Base-by-base conservation (phyloP, 2,888 invertebrate genomes). In the Leptopilina syphax region DNA sequence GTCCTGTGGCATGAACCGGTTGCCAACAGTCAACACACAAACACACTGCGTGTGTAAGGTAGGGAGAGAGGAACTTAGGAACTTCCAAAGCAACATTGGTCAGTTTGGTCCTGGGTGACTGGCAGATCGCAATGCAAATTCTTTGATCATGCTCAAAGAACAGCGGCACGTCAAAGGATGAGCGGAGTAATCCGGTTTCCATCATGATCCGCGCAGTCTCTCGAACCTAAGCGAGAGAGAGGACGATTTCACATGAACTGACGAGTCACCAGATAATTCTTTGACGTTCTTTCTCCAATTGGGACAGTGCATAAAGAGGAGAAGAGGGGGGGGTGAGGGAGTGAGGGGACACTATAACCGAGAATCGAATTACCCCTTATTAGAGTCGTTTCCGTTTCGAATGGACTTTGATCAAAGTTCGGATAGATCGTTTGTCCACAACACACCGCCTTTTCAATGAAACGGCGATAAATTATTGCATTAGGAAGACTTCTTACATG, bases 81-180 rank as follows among this genome's bases (percentile, higher is more conserved):
- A 50, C 10, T 9, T 10, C 50, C 50, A 50, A 50, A 50, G 50
- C 12, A 50, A 50, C 50, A 50, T 50, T 50, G 50, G 50, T 50
- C 44, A 24, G 65, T 65, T 50, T 65, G 44, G 65, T 65, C 27
- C 77, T 77, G 63, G 44, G 41, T 77, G 77, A 85, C 81, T 82
- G 84, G 83, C 82, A 80, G 79, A 82, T 84, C 83, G 83, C 80
- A 82, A 84, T 84, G 86, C 83, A 86, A 86, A 87, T 87, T 87
- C 83, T 79, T 84, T 78, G 81, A 83, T 83, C 81, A 66, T 77
- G 76, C 24, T 57, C 57, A 78, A 67, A 76, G 66, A 77, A 63
- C 18, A 65, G 82, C 80, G 81, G 80, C 77, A 78, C 79, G 77
- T 82, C 82, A 83, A 84, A 73, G 83, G 82, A 84, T 81, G 82